These are phyloP conservation scores for Metopolophium dirhodum DNA, from an alignment of 1,140 invertebrate species.

Conservation along the genomic window DNA sequence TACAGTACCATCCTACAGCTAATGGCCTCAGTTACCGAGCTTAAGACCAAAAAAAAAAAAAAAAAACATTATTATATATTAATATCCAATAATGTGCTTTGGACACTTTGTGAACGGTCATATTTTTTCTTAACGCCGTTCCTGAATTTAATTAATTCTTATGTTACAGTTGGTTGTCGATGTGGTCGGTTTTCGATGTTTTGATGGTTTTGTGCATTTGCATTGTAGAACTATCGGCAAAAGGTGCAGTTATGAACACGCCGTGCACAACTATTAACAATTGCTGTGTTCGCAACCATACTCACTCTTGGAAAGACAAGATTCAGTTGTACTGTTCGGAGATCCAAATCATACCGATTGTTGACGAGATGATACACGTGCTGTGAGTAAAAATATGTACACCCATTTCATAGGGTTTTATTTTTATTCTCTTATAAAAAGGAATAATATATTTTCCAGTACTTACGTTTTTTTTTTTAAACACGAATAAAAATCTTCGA, in stretches of 20 bases:
- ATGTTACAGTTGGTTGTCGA: neutral
- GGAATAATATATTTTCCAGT: neutral
- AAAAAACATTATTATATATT: neutral
- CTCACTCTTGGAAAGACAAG: neutral
- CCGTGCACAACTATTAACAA: neutral
- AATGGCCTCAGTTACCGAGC: too few relatives aligned
- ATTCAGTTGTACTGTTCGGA: neutral
- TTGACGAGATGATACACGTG: neutral
- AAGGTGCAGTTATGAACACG: neutral
- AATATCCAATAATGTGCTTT: neutral
- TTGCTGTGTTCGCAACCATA: conserved; percentile 8
- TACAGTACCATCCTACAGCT: too few relatives aligned
- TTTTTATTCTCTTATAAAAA: neutral
- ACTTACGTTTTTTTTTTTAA: too few relatives aligned
- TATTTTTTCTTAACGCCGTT: neutral
- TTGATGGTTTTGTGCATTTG: neutral
- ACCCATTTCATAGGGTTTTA: neutral
- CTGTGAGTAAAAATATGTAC: neutral
- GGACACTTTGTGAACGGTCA: neutral
- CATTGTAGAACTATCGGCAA: neutral
- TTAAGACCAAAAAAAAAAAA: too few relatives aligned
- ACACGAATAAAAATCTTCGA: neutral
- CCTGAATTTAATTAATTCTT: neutral
- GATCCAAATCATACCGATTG: neutral
- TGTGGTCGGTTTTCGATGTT: neutral